These are phyloP conservation scores for Coregonus sp. DNA, from an alignment of 2,797 vertebrate genomes.

Conservation along the genomic window DNA sequence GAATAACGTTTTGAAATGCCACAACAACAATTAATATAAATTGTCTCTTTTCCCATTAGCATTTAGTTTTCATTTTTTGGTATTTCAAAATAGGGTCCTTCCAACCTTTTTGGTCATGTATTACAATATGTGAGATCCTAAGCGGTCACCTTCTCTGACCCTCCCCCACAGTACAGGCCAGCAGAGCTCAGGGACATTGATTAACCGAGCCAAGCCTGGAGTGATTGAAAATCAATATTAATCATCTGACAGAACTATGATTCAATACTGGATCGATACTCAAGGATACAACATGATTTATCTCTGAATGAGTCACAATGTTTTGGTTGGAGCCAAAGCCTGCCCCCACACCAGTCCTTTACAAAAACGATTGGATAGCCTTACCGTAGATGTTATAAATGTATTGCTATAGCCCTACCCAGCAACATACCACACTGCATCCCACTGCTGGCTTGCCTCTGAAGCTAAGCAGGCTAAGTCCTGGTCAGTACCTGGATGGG, in stretches of 20 bases:
- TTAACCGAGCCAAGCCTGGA: background rate
- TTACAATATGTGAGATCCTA: background rate
- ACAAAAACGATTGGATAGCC: background rate
- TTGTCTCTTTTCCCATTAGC: too few relatives aligned
- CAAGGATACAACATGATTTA: background rate
- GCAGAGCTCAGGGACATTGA: background rate
- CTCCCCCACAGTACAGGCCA: background rate
- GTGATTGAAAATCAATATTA: background rate
- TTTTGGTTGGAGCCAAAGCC: background rate
- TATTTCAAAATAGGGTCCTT: too few relatives aligned
- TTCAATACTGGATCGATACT: background rate
- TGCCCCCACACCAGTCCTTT: background rate
- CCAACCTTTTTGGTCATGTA: too few relatives aligned
- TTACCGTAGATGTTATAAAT: background rate
- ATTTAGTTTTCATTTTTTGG: too few relatives aligned
- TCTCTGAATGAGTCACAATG: background rate
- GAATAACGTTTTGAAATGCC: too few relatives aligned
- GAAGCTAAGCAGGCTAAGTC: too few relatives aligned
- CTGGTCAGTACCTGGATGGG: too few relatives aligned
- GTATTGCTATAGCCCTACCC: background rate
- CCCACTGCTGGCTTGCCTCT: too few relatives aligned
- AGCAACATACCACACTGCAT: background rate
- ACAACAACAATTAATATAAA: background rate
- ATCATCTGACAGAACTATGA: background rate
- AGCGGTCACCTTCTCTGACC: background rate